Evolutionary conservation across 1,140 invertebrate species (phyloP).

Genomic region (Eriocheir sinensis): DNA sequence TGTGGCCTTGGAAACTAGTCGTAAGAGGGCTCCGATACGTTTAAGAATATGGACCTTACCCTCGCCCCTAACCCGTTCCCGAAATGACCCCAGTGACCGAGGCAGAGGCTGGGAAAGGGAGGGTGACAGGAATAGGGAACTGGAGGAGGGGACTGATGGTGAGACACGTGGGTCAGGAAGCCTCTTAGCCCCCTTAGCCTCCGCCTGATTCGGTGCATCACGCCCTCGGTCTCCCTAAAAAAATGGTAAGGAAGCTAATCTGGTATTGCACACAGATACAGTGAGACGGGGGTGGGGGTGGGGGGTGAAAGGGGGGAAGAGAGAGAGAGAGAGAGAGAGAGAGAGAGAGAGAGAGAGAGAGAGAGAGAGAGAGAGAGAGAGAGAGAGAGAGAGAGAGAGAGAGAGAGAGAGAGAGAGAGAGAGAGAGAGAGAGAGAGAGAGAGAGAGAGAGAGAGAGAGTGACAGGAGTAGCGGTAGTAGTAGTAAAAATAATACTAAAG

Average conservation of each 20-base stretch:
- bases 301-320: background rate
- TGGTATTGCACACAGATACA: background rate
- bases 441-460: too few relatives aligned
- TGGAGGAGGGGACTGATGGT: background rate
- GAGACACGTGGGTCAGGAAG: background rate
- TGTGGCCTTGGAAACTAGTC: too few relatives aligned
- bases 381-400: background rate
- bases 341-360: slow-evolving; percentile 22
- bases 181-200: background rate
- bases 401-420: background rate
- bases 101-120: background rate
- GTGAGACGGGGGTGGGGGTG: too few relatives aligned
- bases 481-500: too few relatives aligned
- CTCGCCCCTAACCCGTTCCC: background rate
- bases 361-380: slow-evolving; percentile 1
- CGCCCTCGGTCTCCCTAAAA: background rate
- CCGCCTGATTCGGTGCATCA: background rate
- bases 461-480: background rate
- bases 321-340: slow-evolving; percentile 22
- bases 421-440: background rate
- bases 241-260: background rate
- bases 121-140: background rate
- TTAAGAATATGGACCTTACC: too few relatives aligned
- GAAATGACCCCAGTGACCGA: background rate
- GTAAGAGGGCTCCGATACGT: too few relatives aligned